Base-by-base conservation (phyloP, 2,113 vertebrate genomes). In the Crocuta crocuta region DNA sequence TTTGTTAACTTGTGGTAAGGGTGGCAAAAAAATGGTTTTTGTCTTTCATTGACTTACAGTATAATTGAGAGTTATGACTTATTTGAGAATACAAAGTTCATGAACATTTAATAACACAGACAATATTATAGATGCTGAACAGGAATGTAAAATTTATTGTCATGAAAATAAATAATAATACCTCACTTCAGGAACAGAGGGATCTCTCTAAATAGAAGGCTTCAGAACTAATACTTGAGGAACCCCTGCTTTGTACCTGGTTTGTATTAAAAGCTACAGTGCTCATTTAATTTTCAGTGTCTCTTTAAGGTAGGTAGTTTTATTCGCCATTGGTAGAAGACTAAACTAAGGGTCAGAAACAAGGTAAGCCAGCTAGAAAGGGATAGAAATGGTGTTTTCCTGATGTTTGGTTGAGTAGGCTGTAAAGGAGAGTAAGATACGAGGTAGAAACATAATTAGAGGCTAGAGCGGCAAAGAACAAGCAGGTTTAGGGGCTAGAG, bases 1-100 rank as follows among this genome's bases (percentile, higher is more conserved):
- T 94, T 65, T 94, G 11, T 88, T 95, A 87, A 87, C 43, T 17
- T 93, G 3, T 96, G 33, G 23, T 96, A 81, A 95, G 6, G 24
- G 86, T 89, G 12, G 43, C 81, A 66, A 9, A 89, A 95, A 73
- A 73, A 35, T 92, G 28, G 0, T 48, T 84, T 95, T 31, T 85
- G 19, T 94, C 66, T 96, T 92, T 61, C 3, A 4, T 83, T 31
- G 26, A 55, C 12, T 85, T 86, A 92, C 0, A 68, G 53, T 84
- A 0, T 91, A 55, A 83, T 90, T 95, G 80, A 91, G 61, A 86
- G 23, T 76, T 88, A 65, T 13, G 3, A n/a, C 74, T 35, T 92
- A 79, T 95, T 81, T 94, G 58, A 91, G 10, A 93, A 81, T 70
- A 81, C 53, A 35, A 96, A 94, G 76, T 82, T 65, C 2, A 66